Conservation (phyloP, 2,113 vertebrate species). For the Xenopus tropicalis region UCB_Xtro_10.0 CM004443.2:34560001-34560500, state of each 20-base stretch:
- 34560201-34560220: slow-evolving; percentile 32
- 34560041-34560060: too few relatives aligned
- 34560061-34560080: too few relatives aligned
- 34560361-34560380: slow-evolving; percentile 36
- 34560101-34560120: not conserved
- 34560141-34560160: not conserved
- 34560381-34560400: slow-evolving; percentile 42
- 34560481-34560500: slow-evolving; percentile 28
- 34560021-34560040: too few relatives aligned
- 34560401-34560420: slow-evolving; percentile 40
- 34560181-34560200: not conserved
- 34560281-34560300: slow-evolving; percentile 39
- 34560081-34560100: too few relatives aligned
- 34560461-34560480: slow-evolving; percentile 26
- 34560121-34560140: not conserved
- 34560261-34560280: slow-evolving; percentile 43
- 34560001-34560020: too few relatives aligned
- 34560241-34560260: slow-evolving; percentile 25
- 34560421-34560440: slow-evolving; percentile 35
- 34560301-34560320: slow-evolving; percentile 33
- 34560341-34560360: slow-evolving; percentile 41
- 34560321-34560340: slow-evolving; percentile 41
- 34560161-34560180: not conserved
- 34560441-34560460: slow-evolving; percentile 34
- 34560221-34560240: slow-evolving; percentile 32